Base-by-base conservation (phyloP, 2,888 invertebrate species). In the Rotaria magnacalcarata region DNA sequence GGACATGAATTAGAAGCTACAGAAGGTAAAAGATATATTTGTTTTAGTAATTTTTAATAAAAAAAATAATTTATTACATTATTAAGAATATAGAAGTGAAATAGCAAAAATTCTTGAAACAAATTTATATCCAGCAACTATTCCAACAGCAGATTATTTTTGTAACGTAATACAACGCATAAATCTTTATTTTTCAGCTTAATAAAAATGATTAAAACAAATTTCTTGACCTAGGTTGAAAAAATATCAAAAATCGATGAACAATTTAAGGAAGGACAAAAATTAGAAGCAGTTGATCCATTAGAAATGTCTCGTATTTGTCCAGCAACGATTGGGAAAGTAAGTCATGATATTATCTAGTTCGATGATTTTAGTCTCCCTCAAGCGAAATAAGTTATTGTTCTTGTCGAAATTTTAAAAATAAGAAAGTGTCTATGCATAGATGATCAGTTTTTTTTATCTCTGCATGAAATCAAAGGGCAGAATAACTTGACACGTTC, bases 221-320 rank as follows among this genome's bases (percentile, higher is more conserved):
- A 21, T 54, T 19, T 54, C 10, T 54, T 41, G 7, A 1, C 19
- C 19, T 67, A 67, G 67, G 67, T 67, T 19, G 16, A 34, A 34
- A 41, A 34, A 67, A 34, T 34, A 16, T 43, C 58, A 52, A 58
- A 85, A 84, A 87, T 86, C n/a, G 87, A 87, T n/a, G 86, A 89
- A 56, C 90, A 89, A 85, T 95, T 96, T 89, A 91, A 93, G 84
- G 94, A 94, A 88, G 96, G 96, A 80, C 96, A 96, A 95, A 97
- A 97, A 91, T 92, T 99, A 60, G 98, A 99, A 92, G 97, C 97
- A 0, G 95, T 98, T 87, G 98, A 99, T 92, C 98, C 98, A 0
- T 92, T 98, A 7, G 97, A 98, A 91, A 92, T 97, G 60, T 95
- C 96, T 0, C 94, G 96, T 0, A 95, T 98, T 87, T 96, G 96